Base-by-base conservation (phyloP, 2,113 vertebrate species). In the Oreocharis arfaki region DNA sequence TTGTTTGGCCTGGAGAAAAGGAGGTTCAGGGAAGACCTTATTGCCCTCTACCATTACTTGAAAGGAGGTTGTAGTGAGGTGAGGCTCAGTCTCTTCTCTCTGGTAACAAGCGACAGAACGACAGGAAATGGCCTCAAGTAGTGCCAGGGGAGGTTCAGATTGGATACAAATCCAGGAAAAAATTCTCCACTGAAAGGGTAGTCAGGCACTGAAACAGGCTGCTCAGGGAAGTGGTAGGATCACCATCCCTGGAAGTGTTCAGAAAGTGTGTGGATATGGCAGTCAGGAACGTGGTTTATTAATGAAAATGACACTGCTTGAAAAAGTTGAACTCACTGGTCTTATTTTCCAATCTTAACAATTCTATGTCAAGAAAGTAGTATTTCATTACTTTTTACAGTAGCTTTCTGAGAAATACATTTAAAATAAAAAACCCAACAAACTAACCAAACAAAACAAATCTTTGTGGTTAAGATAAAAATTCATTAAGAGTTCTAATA, bases 81-180 rank as follows among this genome's bases (percentile, higher is more conserved):
- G 39, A 46, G 24, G 20, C 16, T 47, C 20, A 22, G 28, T 47
- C 17, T 41, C 17, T 41, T 87, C 20, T 32, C 24, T 19, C 20
- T 6, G 16, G 9, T 41, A 21, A 55, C 41, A 55, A n/a, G 30
- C 0, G 0, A 61, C 30, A 63, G 24, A 23, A 55, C 3, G 6
- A 70, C 23, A 80, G 11, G 17, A 56, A 65, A 23, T 73, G 35
- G 10, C 27, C 24, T 81, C 17, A 42, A 33, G 20, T 24, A 53
- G 10, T 42, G 6, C 10, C 18, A 55, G 41, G 4, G 8, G 12
- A 55, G 4, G 7, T 56, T 56, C 63, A 69, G 26, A 19, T 11
- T 32, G 21, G 27, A 41, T 63, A 63, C 20, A n/a, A n/a, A n/a
- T n/a, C n/a, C 11, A 33, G 42, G 63, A 49, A 77, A 89, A 49